Percentiles rank a stretch among this genome's conserved stretches.
Evolutionary conservation across 2,888 invertebrate species (phyloP).

Genomic region (Endomychus coccineus): DNA sequence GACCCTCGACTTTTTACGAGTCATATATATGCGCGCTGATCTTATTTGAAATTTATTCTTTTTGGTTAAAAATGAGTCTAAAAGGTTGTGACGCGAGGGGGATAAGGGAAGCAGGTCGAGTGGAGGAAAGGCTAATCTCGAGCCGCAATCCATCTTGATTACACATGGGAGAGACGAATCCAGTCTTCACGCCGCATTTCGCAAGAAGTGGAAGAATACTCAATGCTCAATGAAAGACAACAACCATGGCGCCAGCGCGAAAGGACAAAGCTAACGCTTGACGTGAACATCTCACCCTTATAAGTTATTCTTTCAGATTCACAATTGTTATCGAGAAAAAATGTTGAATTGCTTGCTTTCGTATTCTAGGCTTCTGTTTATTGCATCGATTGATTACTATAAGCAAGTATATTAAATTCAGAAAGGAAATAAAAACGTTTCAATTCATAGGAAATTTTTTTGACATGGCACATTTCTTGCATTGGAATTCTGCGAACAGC

Average conservation of each 20-base stretch:
- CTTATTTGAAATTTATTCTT: slow-evolving; percentile 37
- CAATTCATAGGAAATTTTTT: no score
- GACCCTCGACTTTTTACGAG: slow-evolving; percentile 33
- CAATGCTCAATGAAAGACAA: slow-evolving; percentile 22
- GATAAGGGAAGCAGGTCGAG: slow-evolving; percentile 13
- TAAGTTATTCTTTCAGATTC: slow-evolving; percentile 6
- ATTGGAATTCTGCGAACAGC: no score
- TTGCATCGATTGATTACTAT: no score
- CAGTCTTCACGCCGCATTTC: slow-evolving; percentile 35
- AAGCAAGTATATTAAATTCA: no score
- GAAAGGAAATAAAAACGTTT: no score
- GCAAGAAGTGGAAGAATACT: slow-evolving; percentile 32
- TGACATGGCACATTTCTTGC: no score
- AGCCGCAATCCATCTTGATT: slow-evolving; percentile 42
- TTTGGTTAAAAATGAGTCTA: slow-evolving; percentile 33
- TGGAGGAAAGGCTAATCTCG: slow-evolving; percentile 37
- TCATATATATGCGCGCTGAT: slow-evolving; percentile 36
- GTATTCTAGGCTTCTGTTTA: no score
- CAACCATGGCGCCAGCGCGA: slow-evolving; percentile 15
- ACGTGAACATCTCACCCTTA: slow-evolving; percentile 13
- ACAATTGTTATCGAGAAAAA: slow-evolving; percentile 2
- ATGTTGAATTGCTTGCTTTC: background rate
- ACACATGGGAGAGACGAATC: slow-evolving; percentile 37
- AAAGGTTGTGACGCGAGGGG: slow-evolving; percentile 24
- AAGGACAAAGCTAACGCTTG: slow-evolving; percentile 7